Evolutionary conservation across 2,797 vertebrate species (phyloP).

Genomic region (Smutsia temminckii): DNA sequence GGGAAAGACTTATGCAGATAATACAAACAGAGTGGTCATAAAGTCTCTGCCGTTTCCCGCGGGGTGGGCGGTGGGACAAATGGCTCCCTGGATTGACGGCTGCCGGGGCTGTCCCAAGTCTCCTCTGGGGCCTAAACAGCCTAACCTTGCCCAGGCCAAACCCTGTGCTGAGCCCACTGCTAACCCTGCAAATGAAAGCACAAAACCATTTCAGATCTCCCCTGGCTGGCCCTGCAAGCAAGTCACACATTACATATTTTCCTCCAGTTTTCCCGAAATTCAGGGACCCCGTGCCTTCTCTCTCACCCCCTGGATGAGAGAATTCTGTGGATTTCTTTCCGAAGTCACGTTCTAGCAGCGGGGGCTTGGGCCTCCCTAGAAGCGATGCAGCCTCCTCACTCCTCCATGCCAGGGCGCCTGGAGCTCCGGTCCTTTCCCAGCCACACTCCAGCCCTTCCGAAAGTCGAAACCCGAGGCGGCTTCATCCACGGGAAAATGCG

Average conservation of each 20-base stretch:
- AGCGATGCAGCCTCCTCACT: neutral
- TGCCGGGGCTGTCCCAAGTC: constrained; percentile 53
- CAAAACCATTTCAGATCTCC: constrained; percentile 59
- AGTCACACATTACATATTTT: neutral
- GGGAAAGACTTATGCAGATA: constrained; percentile 87
- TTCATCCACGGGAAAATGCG: constrained; percentile 38
- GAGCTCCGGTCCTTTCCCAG: neutral
- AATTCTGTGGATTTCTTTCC: constrained; percentile 17
- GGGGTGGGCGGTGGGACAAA: constrained; percentile 82
- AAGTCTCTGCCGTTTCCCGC: constrained; percentile 84
- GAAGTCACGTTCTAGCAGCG: neutral
- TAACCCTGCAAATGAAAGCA: constrained; percentile 73
- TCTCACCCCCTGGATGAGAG: neutral
- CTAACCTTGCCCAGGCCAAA: constrained; percentile 72
- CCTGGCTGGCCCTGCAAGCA: neutral
- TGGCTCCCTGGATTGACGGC: constrained; percentile 75
- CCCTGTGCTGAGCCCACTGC: constrained; percentile 41
- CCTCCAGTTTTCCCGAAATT: neutral
- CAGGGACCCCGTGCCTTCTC: neutral
- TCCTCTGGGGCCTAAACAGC: constrained; percentile 69
- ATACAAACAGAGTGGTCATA: constrained; percentile 88
- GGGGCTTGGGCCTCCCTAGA: constrained; percentile 17
- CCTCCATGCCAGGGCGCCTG: neutral
- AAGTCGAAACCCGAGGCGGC: constrained; percentile 38
- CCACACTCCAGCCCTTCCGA: neutral